Conservation (phyloP, 2,888 invertebrate species). For the Priocnemis perturbator region DNA sequence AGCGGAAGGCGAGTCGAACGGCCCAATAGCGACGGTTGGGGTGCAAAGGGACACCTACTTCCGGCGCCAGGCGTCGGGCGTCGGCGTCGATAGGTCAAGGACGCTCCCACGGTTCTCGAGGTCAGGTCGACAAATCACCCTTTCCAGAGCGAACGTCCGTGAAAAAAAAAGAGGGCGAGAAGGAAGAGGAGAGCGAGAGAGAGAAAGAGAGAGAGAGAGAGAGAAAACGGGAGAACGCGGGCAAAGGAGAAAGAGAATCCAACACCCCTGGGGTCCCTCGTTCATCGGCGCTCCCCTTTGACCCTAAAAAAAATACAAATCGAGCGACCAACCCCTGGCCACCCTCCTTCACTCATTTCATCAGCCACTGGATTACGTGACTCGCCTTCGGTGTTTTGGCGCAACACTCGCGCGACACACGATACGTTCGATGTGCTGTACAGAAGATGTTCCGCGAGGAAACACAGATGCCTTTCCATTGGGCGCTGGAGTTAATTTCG, state of each 20-base stretch:
- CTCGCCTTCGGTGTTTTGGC: conserved; percentile 34
- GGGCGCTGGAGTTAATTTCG: no score
- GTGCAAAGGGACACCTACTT: conserved; percentile 50
- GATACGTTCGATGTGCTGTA: no score
- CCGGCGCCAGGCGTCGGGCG: conserved; percentile 58
- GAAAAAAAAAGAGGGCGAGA: conserved; percentile 59
- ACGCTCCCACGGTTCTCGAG: conserved; percentile 69
- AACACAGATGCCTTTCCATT: no score
- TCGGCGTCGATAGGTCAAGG: conserved; percentile 74
- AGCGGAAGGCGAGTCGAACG: conserved; percentile 19
- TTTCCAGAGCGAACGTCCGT: conserved; percentile 68
- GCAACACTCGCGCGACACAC: no score
- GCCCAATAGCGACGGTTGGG: conserved; percentile 19
- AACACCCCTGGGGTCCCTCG: conserved; percentile 53
- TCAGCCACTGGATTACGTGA: conserved; percentile 52
- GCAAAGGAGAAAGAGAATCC: conserved; percentile 31
- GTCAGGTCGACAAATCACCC: conserved; percentile 75
- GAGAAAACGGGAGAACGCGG: conserved; percentile 1
- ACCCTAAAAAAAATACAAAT: conserved; percentile 63
- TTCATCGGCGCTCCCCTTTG: conserved; percentile 60
- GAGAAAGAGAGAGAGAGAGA: conserved; percentile 17
- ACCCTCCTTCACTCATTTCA: conserved; percentile 42
- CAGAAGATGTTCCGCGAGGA: no score
- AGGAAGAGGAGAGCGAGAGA: conserved; percentile 24
- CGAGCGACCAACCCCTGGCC: conserved; percentile 40